Conservation (phyloP, 2,888 invertebrate genomes). For the Andricus quercusramuli region DNA sequence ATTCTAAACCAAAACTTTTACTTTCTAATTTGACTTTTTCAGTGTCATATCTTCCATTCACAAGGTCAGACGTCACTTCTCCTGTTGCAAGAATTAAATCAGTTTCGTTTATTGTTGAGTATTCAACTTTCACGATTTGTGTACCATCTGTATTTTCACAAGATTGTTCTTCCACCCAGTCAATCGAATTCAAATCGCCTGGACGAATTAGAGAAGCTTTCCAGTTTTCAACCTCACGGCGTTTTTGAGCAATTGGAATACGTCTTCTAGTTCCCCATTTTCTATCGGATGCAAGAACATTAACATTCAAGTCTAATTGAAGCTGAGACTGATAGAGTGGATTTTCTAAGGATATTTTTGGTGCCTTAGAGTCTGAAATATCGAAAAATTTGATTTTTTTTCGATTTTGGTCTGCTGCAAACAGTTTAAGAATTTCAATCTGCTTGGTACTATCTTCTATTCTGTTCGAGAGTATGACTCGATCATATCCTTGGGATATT, state of each 20-base stretch:
- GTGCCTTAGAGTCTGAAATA: too few species aligned
- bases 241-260: constrained; percentile 9
- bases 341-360: too few species aligned
- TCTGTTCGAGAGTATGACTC: too few species aligned
- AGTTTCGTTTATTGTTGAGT: constrained; percentile 90
- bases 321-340: too few species aligned
- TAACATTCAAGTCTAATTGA: too few species aligned
- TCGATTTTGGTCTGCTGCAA: too few species aligned
- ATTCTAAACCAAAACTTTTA: constrained; percentile 82
- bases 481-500: too few species aligned
- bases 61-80: constrained; percentile 75
- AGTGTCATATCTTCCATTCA: background rate
- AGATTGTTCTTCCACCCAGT: constrained; percentile 86
- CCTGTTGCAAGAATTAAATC: constrained; percentile 85
- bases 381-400: background rate
- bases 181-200: constrained; percentile 82
- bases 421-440: too few species aligned
- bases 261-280: too few species aligned
- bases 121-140: constrained; percentile 82
- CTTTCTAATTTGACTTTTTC: background rate
- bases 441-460: too few species aligned
- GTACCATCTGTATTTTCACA: constrained; percentile 39
- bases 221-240: constrained; percentile 62
- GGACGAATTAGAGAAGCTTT: constrained; percentile 27
- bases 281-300: too few species aligned